Conservation (phyloP, 2,797 vertebrate species). For the Enteromius trimaculatus region DNA sequence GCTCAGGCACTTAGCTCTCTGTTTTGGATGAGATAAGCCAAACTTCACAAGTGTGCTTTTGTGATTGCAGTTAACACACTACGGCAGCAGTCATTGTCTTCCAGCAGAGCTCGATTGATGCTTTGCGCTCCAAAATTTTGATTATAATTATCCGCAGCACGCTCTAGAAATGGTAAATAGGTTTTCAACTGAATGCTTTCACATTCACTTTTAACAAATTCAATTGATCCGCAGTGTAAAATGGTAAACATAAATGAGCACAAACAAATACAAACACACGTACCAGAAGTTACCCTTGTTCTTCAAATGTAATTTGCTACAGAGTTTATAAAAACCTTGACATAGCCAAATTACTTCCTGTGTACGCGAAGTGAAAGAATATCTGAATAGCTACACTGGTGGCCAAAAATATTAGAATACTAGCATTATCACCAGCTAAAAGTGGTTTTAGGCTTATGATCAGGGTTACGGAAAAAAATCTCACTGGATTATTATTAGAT, state of each 20-base stretch:
- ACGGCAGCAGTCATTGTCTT: slow-evolving; percentile 30
- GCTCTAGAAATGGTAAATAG: slow-evolving; percentile 26
- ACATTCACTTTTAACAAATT: slow-evolving; percentile 25
- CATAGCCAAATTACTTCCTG: neutral
- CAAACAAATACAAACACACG: slow-evolving; percentile 1
- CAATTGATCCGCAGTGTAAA: slow-evolving; percentile 5
- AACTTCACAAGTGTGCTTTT: slow-evolving; percentile 32
- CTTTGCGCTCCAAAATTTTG: neutral
- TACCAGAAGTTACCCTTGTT: neutral
- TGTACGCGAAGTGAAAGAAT: neutral
- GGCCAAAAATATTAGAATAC: too few relatives aligned
- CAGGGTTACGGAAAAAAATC: too few relatives aligned
- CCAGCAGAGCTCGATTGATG: slow-evolving; percentile 22
- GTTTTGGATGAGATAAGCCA: slow-evolving; percentile 36
- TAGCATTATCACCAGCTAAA: too few relatives aligned
- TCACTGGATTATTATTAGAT: too few relatives aligned
- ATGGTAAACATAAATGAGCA: slow-evolving; percentile 21
- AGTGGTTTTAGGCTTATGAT: too few relatives aligned
- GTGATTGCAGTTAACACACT: slow-evolving; percentile 33
- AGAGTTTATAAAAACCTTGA: neutral
- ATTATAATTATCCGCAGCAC: slow-evolving; percentile 25
- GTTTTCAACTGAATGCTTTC: slow-evolving; percentile 1
- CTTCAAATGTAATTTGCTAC: slow-evolving; percentile 3
- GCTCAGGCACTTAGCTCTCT: slow-evolving; percentile 32
- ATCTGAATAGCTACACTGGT: neutral